Conservation (phyloP, 1,140 invertebrate species). For the Oryctes rhinoceros region DNA sequence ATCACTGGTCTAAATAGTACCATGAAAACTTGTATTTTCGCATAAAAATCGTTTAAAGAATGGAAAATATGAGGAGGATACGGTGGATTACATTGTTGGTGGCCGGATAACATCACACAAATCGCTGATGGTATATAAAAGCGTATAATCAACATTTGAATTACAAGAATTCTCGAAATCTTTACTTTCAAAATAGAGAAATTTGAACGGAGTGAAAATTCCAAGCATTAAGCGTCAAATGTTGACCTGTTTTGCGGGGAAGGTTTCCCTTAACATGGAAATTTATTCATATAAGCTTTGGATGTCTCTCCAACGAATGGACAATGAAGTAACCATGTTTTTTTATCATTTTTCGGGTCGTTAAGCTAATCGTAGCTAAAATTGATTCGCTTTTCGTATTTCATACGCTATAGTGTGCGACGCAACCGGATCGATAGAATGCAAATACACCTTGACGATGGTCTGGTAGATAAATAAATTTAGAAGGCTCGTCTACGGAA, state of each 20-base stretch:
- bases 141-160: too few relatives aligned
- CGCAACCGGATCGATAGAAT: not conserved
- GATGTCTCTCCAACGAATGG: not conserved
- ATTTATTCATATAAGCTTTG: slow-evolving; percentile 14
- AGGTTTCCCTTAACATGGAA: not conserved
- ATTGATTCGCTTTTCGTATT: not conserved
- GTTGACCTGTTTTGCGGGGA: not conserved
- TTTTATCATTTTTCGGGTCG: slow-evolving; percentile 11
- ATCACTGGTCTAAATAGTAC: too few relatives aligned
- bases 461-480: not conserved
- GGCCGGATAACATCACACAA: too few relatives aligned
- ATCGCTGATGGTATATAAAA: too few relatives aligned
- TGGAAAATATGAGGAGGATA: too few relatives aligned
- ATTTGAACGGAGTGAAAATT: too few relatives aligned
- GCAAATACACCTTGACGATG: not conserved
- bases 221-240: not conserved
- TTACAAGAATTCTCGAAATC: too few relatives aligned
- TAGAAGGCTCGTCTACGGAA: not conserved
- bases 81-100: too few relatives aligned
- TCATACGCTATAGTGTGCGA: not conserved
- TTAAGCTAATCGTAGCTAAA: not conserved
- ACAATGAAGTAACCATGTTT: slow-evolving; percentile 1
- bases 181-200: too few relatives aligned
- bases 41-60: too few relatives aligned
- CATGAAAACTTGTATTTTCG: too few relatives aligned